Evolutionary conservation across 2,113 vertebrate genomes (phyloP).

Genomic region (Gavia stellata): DNA sequence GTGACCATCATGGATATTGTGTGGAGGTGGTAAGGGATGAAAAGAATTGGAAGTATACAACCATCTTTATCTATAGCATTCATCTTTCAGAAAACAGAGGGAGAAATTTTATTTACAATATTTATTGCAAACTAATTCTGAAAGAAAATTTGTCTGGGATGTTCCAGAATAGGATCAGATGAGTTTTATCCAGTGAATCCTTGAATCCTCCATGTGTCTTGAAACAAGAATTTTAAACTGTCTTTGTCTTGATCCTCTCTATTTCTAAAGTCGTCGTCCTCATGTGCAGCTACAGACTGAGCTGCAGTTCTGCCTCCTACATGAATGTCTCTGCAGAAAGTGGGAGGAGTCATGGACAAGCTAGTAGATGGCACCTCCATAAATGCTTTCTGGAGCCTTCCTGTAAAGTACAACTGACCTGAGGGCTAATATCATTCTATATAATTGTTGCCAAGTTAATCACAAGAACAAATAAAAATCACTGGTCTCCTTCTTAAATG

Average conservation of each 20-base stretch:
- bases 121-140: not conserved
- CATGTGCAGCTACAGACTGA: not conserved
- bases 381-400: not conserved
- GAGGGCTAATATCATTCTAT: not conserved
- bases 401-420: not conserved
- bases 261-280: not conserved
- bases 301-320: not conserved
- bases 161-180: not conserved
- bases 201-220: not conserved
- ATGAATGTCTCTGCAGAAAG: not conserved
- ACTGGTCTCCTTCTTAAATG: not conserved
- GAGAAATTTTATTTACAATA: not conserved
- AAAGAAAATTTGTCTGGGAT: not conserved
- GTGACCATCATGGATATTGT: not conserved
- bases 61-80: not conserved
- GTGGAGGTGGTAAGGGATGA: not conserved
- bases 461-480: not conserved
- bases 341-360: not conserved
- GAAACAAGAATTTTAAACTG: not conserved
- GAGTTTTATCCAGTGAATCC: not conserved
- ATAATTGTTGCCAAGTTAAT: not conserved
- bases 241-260: not conserved
- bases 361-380: fast-evolving
- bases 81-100: not conserved
- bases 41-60: not conserved